phyloP scores from a whole-genome alignment of 2,113 vertebrate genomes.

The Semnornis frantzii region DNA sequence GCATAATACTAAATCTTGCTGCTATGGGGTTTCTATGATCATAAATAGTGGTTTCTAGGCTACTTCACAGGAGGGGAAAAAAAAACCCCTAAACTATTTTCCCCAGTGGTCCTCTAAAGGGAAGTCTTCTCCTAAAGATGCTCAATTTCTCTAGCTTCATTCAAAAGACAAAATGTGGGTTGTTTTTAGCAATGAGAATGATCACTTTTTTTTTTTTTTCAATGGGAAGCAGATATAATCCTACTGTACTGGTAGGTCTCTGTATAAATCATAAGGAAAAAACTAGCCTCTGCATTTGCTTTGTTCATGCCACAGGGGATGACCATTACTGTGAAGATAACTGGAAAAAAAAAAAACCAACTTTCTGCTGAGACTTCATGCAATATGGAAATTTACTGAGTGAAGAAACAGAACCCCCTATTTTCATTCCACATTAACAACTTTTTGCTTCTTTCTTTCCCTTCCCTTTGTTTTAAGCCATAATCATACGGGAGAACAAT shows the following conservation, averaged over 20 bases:
- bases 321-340: constrained; percentile 33
- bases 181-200: constrained; percentile 32
- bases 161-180: constrained; percentile 44
- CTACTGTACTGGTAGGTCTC: constrained; percentile 23
- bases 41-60: constrained; percentile 20
- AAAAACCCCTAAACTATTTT: not conserved
- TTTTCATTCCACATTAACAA: constrained; percentile 32
- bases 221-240: constrained; percentile 46
- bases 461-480: not conserved
- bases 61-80: not conserved
- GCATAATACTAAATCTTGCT: constrained; percentile 31
- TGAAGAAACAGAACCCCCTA: constrained; percentile 21
- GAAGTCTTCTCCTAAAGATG: not conserved
- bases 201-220: not conserved
- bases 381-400: constrained; percentile 53
- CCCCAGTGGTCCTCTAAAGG: not conserved
- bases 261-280: constrained; percentile 46
- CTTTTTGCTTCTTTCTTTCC: constrained; percentile 25
- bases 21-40: constrained; percentile 7
- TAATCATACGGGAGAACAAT: constrained; percentile 21
- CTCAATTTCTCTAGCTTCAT: constrained; percentile 11
- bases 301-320: constrained; percentile 47
- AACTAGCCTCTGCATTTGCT: constrained; percentile 57
- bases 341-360: not conserved
- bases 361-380: constrained; percentile 39